phyloP scores from a whole-genome alignment of 2,113 vertebrate species.

The Myrmecophaga tridactyla region DNA sequence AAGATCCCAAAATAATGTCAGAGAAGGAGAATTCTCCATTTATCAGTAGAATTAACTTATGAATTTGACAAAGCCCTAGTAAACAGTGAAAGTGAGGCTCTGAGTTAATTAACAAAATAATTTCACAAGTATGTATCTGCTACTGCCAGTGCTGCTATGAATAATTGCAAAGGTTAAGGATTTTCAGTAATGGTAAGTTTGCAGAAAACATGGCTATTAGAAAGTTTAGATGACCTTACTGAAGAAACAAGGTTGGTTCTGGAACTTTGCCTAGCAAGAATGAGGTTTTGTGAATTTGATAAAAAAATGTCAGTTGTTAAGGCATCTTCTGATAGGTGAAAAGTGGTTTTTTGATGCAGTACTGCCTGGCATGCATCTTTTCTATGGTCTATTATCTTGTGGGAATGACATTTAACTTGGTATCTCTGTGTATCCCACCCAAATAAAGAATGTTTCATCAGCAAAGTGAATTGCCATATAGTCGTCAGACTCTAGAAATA shows the following conservation, averaged over 20 bases:
- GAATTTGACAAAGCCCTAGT: constrained; percentile 9
- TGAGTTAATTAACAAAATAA: constrained; percentile 27
- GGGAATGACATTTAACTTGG: constrained; percentile 79
- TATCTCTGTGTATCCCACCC: constrained; percentile 70
- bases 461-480: constrained; percentile 67
- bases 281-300: constrained; percentile 57
- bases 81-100: background rate
- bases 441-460: constrained; percentile 75
- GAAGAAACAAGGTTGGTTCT: constrained; percentile 35
- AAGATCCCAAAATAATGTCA: background rate
- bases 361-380: constrained; percentile 65
- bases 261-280: constrained; percentile 50
- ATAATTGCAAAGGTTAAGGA: constrained; percentile 46
- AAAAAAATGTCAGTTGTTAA: constrained; percentile 63
- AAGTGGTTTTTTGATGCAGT: constrained; percentile 40
- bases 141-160: background rate
- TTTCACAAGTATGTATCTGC: background rate
- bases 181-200: constrained; percentile 4
- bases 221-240: constrained; percentile 15
- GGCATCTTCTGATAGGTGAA: constrained; percentile 67
- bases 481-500: constrained; percentile 66
- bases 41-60: background rate
- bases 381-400: constrained; percentile 75
- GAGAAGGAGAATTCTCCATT: background rate
- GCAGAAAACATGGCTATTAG: background rate